Evolutionary conservation across 2,888 invertebrate species (phyloP).

Genomic region (Hetaerina titia): DNA sequence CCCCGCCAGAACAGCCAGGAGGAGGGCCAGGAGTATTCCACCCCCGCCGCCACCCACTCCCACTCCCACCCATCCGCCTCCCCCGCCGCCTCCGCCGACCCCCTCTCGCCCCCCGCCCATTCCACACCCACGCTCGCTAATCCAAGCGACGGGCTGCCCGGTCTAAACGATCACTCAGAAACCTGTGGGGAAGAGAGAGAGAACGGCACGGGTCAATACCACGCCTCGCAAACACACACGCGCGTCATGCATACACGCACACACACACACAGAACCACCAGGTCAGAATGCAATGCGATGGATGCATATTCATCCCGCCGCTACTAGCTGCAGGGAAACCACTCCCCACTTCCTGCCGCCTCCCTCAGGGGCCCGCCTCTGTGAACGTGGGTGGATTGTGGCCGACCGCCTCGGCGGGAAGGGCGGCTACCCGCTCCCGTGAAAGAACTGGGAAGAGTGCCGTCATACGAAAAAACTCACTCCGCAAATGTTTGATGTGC

Average conservation of each 20-base stretch:
- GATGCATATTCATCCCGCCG: background rate
- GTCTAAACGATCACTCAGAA: slow-evolving; percentile 55
- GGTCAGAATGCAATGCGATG: slow-evolving; percentile 16
- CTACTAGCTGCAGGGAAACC: background rate
- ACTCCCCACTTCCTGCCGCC: background rate
- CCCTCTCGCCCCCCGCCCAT: background rate
- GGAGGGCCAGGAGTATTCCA: slow-evolving; percentile 70
- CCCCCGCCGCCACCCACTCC: slow-evolving; percentile 69
- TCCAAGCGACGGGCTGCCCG: slow-evolving; percentile 49
- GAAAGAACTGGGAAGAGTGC: too few relatives aligned
- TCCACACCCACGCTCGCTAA: background rate
- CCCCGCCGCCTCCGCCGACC: slow-evolving; percentile 1
- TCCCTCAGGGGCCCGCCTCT: background rate
- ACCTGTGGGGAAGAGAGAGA: slow-evolving; percentile 29
- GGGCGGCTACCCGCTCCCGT: too few relatives aligned
- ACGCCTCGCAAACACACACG: background rate
- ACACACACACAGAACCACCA: background rate
- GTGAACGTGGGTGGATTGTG: background rate
- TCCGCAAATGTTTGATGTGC: too few relatives aligned
- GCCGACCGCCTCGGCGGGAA: too few relatives aligned
- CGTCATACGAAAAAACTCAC: too few relatives aligned
- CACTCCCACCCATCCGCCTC: slow-evolving; percentile 48
- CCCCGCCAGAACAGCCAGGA: slow-evolving; percentile 70
- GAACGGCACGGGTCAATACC: background rate
- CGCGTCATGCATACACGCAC: background rate